phyloP scores from a whole-genome alignment of 92 coral and sea anemone genomes.

The Meandrina meandrites region DNA sequence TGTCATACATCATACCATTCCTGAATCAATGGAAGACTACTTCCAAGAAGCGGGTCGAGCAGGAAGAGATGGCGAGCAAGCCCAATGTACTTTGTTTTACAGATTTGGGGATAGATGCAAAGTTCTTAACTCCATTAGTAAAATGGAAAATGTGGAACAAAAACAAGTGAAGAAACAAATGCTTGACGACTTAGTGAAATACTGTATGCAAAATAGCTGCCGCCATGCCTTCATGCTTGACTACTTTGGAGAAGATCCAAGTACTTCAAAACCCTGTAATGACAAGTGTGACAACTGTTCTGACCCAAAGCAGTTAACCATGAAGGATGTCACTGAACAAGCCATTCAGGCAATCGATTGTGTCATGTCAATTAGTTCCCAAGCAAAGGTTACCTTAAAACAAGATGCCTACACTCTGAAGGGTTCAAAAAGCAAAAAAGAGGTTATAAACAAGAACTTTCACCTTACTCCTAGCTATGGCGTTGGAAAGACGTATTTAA shows the following conservation, averaged over 20 bases:
- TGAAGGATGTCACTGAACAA: conserved; percentile 27
- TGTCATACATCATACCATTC: conserved; percentile 66
- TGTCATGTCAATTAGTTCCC: conserved; percentile 21
- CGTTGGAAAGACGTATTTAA: conserved; percentile 34
- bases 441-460: conserved; percentile 41
- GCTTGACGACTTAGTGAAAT: conserved; percentile 35
- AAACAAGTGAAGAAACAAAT: conserved; percentile 6
- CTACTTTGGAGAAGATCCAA: conserved; percentile 17
- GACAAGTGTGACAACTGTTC: conserved; percentile 26
- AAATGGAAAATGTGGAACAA: not conserved
- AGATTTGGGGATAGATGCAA: conserved; percentile 45
- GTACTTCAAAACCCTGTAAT: not conserved
- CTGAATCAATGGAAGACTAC: conserved; percentile 61
- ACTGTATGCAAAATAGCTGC: conserved; percentile 32
- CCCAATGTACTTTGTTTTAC: too few relatives aligned
- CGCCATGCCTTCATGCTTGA: conserved; percentile 16
- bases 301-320: not conserved
- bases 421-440: conserved; percentile 38
- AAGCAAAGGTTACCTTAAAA: conserved; percentile 22
- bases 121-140: conserved; percentile 39
- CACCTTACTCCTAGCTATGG: conserved; percentile 47
- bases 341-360: conserved; percentile 30
- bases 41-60: conserved; percentile 68
- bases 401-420: conserved; percentile 39
- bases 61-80: conserved; percentile 55